A percentile compares a stretch with the other conserved stretches of the same genome.
phyloP scores from a whole-genome alignment of 2,113 vertebrate species.

The Grantiella picta region DNA sequence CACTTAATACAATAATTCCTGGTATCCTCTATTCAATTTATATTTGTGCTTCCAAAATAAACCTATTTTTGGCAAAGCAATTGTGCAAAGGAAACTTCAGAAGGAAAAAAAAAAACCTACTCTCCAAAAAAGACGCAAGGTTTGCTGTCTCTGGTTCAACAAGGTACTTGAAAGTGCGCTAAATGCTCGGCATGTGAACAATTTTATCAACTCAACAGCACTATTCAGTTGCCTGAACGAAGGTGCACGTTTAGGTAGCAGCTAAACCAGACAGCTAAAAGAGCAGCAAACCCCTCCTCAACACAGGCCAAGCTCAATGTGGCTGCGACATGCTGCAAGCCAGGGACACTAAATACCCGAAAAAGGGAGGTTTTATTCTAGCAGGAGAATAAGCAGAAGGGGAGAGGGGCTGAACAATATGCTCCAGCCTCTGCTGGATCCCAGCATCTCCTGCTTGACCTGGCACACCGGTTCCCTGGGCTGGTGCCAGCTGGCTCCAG shows the following conservation, averaged over 20 bases:
- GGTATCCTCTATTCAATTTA: background rate
- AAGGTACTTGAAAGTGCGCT: background rate
- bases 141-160: background rate
- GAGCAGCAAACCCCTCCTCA: background rate
- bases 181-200: background rate
- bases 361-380: background rate
- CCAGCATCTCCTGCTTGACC: background rate
- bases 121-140: background rate
- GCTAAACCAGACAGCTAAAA: background rate
- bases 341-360: fast-evolving
- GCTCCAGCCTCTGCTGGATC: background rate
- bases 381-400: background rate
- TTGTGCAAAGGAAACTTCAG: background rate
- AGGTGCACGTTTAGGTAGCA: fast-evolving
- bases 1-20: background rate
- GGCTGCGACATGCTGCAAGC: background rate
- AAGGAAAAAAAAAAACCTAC: background rate
- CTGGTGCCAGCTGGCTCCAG: background rate
- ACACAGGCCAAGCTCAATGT: fast-evolving
- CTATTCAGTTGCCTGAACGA: background rate
- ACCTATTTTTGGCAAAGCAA: background rate
- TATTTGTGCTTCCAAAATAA: background rate
- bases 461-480: background rate
- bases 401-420: background rate
- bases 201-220: background rate